phyloP scores from a whole-genome alignment of 2,888 invertebrate species.

The Teleogryllus oceanicus region DNA sequence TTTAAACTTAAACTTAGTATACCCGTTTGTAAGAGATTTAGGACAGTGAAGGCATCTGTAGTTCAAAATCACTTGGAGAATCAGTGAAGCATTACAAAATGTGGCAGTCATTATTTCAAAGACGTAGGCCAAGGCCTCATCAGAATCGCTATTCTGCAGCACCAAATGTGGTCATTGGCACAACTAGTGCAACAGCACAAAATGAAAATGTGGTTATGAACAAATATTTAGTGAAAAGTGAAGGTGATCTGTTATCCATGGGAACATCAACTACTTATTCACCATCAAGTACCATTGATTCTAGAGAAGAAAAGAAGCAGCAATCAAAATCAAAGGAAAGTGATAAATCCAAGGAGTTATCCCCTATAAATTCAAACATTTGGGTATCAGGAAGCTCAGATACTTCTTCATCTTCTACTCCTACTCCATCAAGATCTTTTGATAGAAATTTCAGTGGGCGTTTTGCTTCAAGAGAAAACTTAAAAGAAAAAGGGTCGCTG shows the following conservation, averaged over 20 bases:
- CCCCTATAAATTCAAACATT: not conserved
- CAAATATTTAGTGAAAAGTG: not conserved
- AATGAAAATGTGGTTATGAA: not conserved
- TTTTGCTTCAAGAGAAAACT: not conserved
- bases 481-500: not conserved
- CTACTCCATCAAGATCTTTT: no score
- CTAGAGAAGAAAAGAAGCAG: not conserved
- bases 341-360: not conserved
- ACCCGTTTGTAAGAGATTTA: not conserved
- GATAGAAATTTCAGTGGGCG: not conserved
- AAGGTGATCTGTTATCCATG: not conserved
- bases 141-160: not conserved
- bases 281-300: not conserved
- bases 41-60: not conserved
- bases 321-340: not conserved
- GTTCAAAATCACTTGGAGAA: no score
- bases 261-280: not conserved
- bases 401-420: not conserved
- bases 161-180: not conserved
- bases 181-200: not conserved
- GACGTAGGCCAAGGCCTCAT: not conserved
- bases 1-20: not conserved
- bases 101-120: not conserved
- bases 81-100: not conserved
- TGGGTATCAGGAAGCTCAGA: not conserved